A percentile compares a stretch with the other conserved stretches of the same genome.
phyloP scores from a whole-genome alignment of 2,797 vertebrate species.

The Lithobates sylvaticus region DNA sequence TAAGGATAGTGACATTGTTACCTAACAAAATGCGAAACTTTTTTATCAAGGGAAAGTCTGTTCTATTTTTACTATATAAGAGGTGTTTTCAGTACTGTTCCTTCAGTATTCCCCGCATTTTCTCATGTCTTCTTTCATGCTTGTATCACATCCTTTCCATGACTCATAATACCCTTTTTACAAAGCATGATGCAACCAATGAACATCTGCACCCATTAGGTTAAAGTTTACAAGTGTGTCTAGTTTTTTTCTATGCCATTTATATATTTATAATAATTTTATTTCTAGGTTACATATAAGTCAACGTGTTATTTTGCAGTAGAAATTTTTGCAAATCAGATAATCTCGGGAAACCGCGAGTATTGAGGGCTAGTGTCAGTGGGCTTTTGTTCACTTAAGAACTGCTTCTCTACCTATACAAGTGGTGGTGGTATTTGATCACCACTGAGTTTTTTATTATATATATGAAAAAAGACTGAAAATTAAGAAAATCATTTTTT shows the following conservation, averaged over 20 bases:
- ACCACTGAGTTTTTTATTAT: too few species aligned
- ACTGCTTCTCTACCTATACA: too few species aligned
- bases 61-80: background rate
- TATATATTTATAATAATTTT: too few species aligned
- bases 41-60: slow-evolving; percentile 2
- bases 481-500: too few species aligned
- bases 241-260: background rate
- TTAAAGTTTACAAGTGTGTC: background rate
- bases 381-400: too few species aligned
- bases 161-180: slow-evolving; percentile 6
- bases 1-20: background rate
- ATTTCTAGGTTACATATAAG: background rate
- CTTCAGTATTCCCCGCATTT: slow-evolving; percentile 9
- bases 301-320: too few species aligned
- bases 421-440: too few species aligned
- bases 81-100: slow-evolving; percentile 12
- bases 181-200: background rate
- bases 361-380: too few species aligned
- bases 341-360: too few species aligned
- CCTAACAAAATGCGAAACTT: slow-evolving; percentile 1
- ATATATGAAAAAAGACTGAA: too few species aligned
- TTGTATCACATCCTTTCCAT: slow-evolving; percentile 33
- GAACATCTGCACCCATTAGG: background rate
- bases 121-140: background rate
- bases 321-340: too few species aligned